These are phyloP conservation scores for Magallana angulata DNA, from an alignment of 1,140 invertebrate genomes.

Conservation along the genomic window DNA sequence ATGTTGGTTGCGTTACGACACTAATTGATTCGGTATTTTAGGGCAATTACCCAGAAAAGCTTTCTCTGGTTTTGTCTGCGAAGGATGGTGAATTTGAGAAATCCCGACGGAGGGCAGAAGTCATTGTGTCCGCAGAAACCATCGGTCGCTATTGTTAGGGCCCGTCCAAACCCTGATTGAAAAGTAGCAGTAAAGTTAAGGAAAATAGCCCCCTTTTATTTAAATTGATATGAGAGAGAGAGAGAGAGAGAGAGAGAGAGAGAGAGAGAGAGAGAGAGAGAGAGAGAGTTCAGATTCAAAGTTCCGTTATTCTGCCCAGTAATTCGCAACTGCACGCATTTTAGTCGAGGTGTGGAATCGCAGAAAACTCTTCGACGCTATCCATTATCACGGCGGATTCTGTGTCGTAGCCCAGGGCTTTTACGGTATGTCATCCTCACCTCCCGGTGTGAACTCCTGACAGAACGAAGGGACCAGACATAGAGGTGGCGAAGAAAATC, in stretches of 20 bases:
- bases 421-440: slow-evolving; percentile 29
- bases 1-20: slow-evolving; percentile 19
- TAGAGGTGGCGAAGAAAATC: not conserved
- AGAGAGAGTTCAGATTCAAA: not conserved
- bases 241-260: slow-evolving; percentile 22
- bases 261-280: slow-evolving; percentile 7
- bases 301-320: not conserved
- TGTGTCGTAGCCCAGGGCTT: not conserved
- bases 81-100: not conserved
- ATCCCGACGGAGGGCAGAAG: not conserved
- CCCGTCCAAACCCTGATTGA: not conserved
- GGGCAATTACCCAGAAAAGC: slow-evolving; percentile 2
- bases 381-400: not conserved
- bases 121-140: not conserved
- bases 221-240: not conserved
- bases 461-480: slow-evolving; percentile 1
- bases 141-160: not conserved
- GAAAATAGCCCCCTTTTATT: not conserved
- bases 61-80: slow-evolving; percentile 6
- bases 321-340: slow-evolving; percentile 13
- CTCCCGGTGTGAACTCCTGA: not conserved
- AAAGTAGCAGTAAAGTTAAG: too few species aligned
- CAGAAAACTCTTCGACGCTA: not conserved
- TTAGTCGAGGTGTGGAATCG: slow-evolving; percentile 21
- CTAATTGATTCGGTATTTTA: slow-evolving; percentile 30